Percentiles rank a stretch among this genome's conserved stretches.
Conservation (phyloP, 1,140 invertebrate genomes). For the Aphelinus certus region DNA sequence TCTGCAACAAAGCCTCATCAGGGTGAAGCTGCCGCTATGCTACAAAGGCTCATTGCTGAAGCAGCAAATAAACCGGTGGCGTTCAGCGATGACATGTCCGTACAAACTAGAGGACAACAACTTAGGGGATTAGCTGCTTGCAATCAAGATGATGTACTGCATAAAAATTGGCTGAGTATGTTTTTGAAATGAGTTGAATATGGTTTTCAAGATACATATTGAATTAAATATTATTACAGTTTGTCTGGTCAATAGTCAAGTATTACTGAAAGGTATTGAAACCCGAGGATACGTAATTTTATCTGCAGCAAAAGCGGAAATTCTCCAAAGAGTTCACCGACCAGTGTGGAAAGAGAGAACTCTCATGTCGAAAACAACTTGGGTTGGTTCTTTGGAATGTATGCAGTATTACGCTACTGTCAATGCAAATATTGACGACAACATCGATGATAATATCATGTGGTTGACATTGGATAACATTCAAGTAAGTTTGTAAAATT, state of each 20-base stretch:
- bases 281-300: slow-evolving; percentile 96
- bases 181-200: slow-evolving; percentile 28
- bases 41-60: slow-evolving; percentile 93
- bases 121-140: slow-evolving; percentile 87
- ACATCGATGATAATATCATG: slow-evolving; percentile 89
- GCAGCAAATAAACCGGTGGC: slow-evolving; percentile 93
- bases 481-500: slow-evolving; percentile 61
- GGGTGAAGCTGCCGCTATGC: slow-evolving; percentile 75
- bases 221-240: slow-evolving; percentile 69
- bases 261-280: slow-evolving; percentile 94
- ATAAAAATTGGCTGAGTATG: slow-evolving; percentile 94
- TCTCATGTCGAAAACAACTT: slow-evolving; percentile 92
- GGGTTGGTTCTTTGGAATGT: slow-evolving; percentile 93
- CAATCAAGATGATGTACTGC: slow-evolving; percentile 86
- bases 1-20: slow-evolving; percentile 56
- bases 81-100: slow-evolving; percentile 87
- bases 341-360: slow-evolving; percentile 91
- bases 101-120: slow-evolving; percentile 78
- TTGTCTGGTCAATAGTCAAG: slow-evolving; percentile 95
- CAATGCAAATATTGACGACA: slow-evolving; percentile 80
- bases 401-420: slow-evolving; percentile 99
- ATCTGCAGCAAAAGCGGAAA: slow-evolving; percentile 94
- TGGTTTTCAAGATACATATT: too few species aligned
- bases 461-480: slow-evolving; percentile 95
- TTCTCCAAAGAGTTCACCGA: slow-evolving; percentile 89